Evolutionary conservation across 1,140 invertebrate genomes (phyloP), one percentile per base, ranked within the genome.

Genomic region (Drosophila micromelanica): DNA sequence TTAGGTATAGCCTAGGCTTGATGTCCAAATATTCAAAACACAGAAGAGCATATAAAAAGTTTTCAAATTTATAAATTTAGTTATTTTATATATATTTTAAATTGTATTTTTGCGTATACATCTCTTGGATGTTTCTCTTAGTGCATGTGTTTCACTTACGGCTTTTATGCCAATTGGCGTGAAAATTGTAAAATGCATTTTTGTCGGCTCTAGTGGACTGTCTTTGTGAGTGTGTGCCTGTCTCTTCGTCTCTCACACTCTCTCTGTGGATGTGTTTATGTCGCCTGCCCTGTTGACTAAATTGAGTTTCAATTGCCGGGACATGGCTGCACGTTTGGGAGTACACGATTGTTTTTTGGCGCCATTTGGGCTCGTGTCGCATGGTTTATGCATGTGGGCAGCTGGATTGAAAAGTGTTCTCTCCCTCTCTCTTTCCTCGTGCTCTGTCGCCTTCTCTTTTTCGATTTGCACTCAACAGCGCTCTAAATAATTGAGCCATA

Each of bases 131-230:
- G 27, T 35, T 35, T 35, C 32, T 35, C 32, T 9, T 3, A 35
- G 32, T 35, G 32, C 8, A 35, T 89, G 84, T 87, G 76, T 89
- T 89, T 87, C 82, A 87, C 82, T 87, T 87, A 87, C 84, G 67
- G 82, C 82, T 89, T 89, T 86, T 81, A 86, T 89, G 75, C 75
- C 82, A 87, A 87, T 89, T 87, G 82, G 82, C 79, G 82, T 87
- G 82, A 87, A 87, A 87, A 89, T 87, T 87, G 82, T 86, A 89
- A 79, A 84, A 81, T 87, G 82, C 84, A 87, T 87, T 86, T 79
- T 78, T 70, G 20, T 46, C 32, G 43, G 51, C 30, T 55, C 15
- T 15, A 12, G 5, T 55, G 40, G 9, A 55, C 1, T 49, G 11
- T 43, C n/a, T 55, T 30, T 54, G 13, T 17, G 15, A 40, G n/a